Conservation (phyloP, 2,888 invertebrate species). For the Marasmarcha lunaedactyla region DNA sequence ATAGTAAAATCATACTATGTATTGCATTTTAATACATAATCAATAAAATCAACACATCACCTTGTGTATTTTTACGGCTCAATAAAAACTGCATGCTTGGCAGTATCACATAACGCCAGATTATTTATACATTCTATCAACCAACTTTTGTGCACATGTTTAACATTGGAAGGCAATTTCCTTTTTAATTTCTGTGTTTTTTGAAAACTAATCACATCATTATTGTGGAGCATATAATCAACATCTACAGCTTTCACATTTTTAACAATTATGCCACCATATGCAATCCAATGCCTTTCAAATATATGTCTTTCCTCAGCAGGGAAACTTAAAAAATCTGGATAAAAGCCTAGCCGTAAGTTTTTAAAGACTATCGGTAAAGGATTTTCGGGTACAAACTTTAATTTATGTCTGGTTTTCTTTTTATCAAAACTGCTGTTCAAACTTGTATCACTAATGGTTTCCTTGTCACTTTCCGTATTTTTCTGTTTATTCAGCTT, state of each 20-base stretch:
- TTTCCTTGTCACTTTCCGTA: conserved; percentile 10
- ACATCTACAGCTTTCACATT: conserved; percentile 37
- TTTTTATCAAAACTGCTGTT: conserved; percentile 6
- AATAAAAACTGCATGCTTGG: conserved; percentile 36
- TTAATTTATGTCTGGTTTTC: conserved; percentile 14
- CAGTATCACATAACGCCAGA: conserved; percentile 34
- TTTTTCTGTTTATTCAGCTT: conserved; percentile 9
- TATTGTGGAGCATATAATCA: conserved; percentile 44
- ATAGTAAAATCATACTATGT: too few relatives aligned
- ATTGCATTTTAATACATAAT: too few relatives aligned
- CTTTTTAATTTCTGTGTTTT: conserved; percentile 35
- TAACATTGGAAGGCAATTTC: conserved; percentile 28
- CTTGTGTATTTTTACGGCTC: too few relatives aligned
- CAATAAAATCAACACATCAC: too few relatives aligned
- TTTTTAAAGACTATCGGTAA: conserved; percentile 43
- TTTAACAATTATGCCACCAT: conserved; percentile 63
- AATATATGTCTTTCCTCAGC: conserved; percentile 41
- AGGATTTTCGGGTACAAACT: conserved; percentile 34
- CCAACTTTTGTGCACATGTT: conserved; percentile 51
- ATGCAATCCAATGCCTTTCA: conserved; percentile 75
- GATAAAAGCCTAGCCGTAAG: conserved; percentile 49
- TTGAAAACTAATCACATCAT: conserved; percentile 28
- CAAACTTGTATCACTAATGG: conserved; percentile 10
- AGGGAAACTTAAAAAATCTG: conserved; percentile 52
- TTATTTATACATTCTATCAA: conserved; percentile 46